These are phyloP conservation scores for Cydia strobilella DNA, from an alignment of 1,140 invertebrate species.

Conservation along the genomic window DNA sequence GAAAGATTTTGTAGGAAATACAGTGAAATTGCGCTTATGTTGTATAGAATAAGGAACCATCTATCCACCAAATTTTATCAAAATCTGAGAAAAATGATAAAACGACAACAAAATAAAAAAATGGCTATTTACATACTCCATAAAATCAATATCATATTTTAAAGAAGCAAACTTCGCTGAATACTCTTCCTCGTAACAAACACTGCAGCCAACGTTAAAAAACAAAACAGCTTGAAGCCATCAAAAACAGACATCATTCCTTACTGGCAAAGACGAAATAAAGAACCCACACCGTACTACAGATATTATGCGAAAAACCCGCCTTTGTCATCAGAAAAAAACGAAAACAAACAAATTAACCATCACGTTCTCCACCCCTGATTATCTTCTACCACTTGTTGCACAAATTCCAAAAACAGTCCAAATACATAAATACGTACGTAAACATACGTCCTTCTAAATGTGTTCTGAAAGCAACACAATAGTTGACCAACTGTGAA, in stretches of 20 bases:
- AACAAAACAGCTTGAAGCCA: background rate
- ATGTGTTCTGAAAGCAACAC: background rate
- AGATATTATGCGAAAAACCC: background rate
- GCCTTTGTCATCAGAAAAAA: background rate
- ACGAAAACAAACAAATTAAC: background rate
- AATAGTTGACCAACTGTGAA: too few species aligned
- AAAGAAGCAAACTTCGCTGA: background rate
- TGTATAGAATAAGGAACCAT: too few species aligned
- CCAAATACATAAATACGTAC: background rate
- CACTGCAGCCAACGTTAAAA: background rate
- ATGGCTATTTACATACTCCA: too few species aligned
- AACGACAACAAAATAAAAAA: too few species aligned
- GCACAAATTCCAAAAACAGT: background rate
- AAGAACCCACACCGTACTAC: background rate
- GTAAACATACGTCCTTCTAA: background rate
- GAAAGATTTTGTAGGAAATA: too few species aligned
- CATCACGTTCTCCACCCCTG: background rate
- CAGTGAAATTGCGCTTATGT: too few species aligned
- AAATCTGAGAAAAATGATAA: too few species aligned
- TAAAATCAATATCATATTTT: too few species aligned
- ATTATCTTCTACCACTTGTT: background rate
- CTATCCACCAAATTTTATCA: too few species aligned
- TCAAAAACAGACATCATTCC: background rate
- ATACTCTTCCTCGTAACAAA: background rate
- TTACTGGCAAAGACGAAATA: background rate